A percentile compares a stretch with the other conserved stretches of the same genome.
phyloP scores from a whole-genome alignment of 2,113 vertebrate genomes.

The Microtus ochrogaster region DNA sequence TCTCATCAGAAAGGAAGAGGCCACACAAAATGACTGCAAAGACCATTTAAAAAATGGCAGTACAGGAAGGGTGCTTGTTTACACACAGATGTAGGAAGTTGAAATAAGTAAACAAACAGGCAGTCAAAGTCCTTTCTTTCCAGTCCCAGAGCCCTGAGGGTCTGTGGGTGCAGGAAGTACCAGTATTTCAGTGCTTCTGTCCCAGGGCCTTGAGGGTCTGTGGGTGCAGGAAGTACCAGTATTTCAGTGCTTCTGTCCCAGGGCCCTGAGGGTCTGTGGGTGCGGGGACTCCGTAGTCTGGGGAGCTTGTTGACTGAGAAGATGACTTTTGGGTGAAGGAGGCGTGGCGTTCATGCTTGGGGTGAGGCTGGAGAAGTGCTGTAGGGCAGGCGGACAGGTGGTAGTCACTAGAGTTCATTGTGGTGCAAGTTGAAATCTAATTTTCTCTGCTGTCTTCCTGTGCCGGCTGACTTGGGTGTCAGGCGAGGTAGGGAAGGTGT shows the following conservation, averaged over 20 bases:
- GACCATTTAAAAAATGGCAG: not conserved
- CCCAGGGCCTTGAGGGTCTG: not conserved
- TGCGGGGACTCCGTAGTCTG: not conserved
- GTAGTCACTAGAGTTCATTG: not conserved
- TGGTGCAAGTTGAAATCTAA: not conserved
- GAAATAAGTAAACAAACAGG: not conserved
- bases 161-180: not conserved
- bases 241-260: not conserved
- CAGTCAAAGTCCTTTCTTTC: not conserved
- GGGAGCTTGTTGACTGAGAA: not conserved
- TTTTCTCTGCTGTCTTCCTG: not conserved
- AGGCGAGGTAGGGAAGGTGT: too few species aligned
- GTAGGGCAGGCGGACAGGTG: fast-evolving
- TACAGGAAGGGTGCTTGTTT: not conserved
- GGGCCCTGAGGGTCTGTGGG: too few species aligned
- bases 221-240: not conserved
- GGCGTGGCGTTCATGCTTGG: fast-evolving
- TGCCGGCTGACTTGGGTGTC: too few species aligned
- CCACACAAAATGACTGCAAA: not conserved
- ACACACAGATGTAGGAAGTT: not conserved
- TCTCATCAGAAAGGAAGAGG: not conserved
- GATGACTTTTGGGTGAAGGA: not conserved
- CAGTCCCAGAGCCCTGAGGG: too few species aligned
- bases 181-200: not conserved
- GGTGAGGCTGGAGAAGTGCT: not conserved